phyloP scores from a whole-genome alignment of 2,113 vertebrate genomes.

The Rhinolophus ferrumequinum region DNA sequence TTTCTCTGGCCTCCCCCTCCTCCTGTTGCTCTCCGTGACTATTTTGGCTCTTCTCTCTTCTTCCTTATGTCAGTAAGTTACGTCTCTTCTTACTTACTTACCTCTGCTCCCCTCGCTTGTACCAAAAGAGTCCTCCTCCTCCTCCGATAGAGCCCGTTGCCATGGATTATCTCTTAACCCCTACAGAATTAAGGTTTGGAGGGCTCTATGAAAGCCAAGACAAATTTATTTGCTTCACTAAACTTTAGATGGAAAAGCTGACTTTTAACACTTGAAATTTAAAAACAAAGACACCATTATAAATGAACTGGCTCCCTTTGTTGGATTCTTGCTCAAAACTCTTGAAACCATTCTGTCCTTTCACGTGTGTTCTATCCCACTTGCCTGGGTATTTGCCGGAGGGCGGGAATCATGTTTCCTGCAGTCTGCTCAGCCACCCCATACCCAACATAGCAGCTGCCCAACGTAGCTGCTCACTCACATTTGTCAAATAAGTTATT shows the following conservation, averaged over 20 bases:
- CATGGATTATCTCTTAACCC: not conserved
- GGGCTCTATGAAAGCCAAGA: not conserved
- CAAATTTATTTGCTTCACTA: not conserved
- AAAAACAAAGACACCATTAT: not conserved
- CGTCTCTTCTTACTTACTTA: too few relatives aligned
- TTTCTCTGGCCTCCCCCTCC: not conserved
- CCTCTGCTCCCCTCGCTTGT: accelerated
- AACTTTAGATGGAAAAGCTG: not conserved
- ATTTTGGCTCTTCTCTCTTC: not conserved
- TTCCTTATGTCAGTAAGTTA: not conserved
- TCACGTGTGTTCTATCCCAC: not conserved
- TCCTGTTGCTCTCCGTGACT: not conserved
- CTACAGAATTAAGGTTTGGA: not conserved
- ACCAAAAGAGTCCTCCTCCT: too few relatives aligned
- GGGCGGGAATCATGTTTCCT: not conserved
- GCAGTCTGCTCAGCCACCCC: not conserved
- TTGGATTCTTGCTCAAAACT: not conserved
- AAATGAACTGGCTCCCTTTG: not conserved
- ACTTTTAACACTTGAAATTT: not conserved
- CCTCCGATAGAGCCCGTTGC: not conserved
- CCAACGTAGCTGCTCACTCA: not conserved
- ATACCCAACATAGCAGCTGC: not conserved
- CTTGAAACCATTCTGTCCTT: not conserved
- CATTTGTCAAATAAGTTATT: not conserved
- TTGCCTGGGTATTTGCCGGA: not conserved